phyloP scores from a whole-genome alignment of 2,888 invertebrate genomes.

The Agrotis puta region DNA sequence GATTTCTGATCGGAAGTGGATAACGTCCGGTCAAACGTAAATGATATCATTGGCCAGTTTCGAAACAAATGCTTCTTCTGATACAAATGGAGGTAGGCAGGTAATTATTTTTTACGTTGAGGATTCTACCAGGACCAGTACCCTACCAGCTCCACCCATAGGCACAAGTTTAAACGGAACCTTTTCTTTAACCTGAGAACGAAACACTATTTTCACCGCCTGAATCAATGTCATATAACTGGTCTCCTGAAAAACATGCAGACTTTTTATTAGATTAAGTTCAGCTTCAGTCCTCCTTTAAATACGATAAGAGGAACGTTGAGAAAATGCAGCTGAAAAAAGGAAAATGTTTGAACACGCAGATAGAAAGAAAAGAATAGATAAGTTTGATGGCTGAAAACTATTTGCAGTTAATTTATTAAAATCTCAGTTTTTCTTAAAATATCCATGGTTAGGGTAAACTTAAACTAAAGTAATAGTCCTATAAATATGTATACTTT shows the following conservation, averaged over 20 bases:
- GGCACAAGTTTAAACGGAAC: not conserved
- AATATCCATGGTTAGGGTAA: not conserved
- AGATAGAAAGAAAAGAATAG: not conserved
- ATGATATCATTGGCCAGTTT: constrained; percentile 42
- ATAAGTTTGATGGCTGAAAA: not conserved
- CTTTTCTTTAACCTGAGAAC: too few relatives aligned
- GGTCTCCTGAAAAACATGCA: not conserved
- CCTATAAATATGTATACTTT: too few relatives aligned
- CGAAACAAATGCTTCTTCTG: not conserved
- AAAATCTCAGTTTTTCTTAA: not conserved
- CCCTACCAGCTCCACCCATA: not conserved
- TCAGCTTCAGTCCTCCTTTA: not conserved
- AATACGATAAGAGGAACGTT: not conserved
- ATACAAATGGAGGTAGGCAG: not conserved
- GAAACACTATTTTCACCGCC: not conserved
- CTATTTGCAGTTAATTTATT: constrained; percentile 13
- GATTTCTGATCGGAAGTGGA: constrained; percentile 68
- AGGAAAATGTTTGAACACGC: not conserved
- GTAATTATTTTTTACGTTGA: too few relatives aligned
- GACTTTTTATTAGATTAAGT: not conserved
- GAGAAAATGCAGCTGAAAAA: not conserved
- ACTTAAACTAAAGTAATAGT: not conserved
- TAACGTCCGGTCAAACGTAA: constrained; percentile 35
- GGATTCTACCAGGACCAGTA: not conserved
- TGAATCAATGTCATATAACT: too few relatives aligned